Evolutionary conservation across 1,140 invertebrate species (phyloP), one percentile per base, ranked within the genome.

Genomic region (Brachionus asplanchnoidis): DNA sequence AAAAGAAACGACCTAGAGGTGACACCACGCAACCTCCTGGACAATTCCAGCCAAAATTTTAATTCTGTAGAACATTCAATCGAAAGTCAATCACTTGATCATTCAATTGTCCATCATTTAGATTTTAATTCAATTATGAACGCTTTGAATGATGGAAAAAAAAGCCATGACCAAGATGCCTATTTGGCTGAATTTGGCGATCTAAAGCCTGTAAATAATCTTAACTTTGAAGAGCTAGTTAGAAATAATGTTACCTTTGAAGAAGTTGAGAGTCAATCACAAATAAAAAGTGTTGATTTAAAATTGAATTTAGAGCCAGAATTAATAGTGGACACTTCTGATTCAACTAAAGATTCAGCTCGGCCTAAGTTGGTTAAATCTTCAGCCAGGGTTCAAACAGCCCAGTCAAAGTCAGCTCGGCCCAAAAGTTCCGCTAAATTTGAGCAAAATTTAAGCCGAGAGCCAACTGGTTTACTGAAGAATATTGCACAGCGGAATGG

Each of bases 1-100:
- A 84, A 88, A 65, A 84, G 88, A 50, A 88, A 87, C 50, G 88
- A 88, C 46, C 46, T 89, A n/a, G 86, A 77, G 7, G 42, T 77
- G 12, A 77, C 40, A 50, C 40, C 73, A 32, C 42, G 44, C 2
- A 77, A 26, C 11, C 23, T 17, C 1, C 12, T 77, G 4, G 42
- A 77, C 11, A 11, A 20, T 36, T 36, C 32, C 6, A 36, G 32
- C 1, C 32, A 36, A 36, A 36, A 36, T 36, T 36, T 36, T 9
- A 6, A 77, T 75, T 40, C 11, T 3, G n/a, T 68, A 23, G 9
- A 23, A 7, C 32, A 42, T 20, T 73, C 68, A 42, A 40, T 46
- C 2, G 36, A 20, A 1, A 44, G 20, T 60, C 53, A 23, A 20
- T 23, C 53, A 60, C n/a, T 36, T 6, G 32, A 36, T 6, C 32